Conservation (phyloP, 1,140 invertebrate genomes). For the Micrasema longulum region DNA sequence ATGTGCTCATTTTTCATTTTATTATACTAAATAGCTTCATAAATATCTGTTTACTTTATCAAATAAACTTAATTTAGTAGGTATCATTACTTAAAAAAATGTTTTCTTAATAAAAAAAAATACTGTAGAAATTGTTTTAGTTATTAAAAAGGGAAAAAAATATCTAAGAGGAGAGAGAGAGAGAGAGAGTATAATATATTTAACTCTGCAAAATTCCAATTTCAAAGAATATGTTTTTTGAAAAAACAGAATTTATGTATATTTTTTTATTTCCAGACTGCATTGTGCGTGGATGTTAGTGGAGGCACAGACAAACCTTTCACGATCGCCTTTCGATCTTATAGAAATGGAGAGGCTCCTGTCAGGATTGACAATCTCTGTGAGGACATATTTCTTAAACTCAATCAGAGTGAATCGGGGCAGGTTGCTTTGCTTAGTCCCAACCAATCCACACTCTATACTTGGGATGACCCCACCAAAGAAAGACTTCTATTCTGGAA, state of each 20-base stretch:
- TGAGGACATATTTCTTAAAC: slow-evolving; percentile 83
- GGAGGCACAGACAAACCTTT: slow-evolving; percentile 80
- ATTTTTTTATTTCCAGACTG: slow-evolving; percentile 70
- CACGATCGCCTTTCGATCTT: slow-evolving; percentile 78
- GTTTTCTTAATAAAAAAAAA: too few relatives aligned
- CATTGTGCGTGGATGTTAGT: slow-evolving; percentile 78
- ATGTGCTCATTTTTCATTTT: too few relatives aligned
- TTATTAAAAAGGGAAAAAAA: too few relatives aligned
- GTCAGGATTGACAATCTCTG: slow-evolving; percentile 85
- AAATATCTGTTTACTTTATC: too few relatives aligned
- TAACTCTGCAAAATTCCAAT: too few relatives aligned
- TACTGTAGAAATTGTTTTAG: too few relatives aligned
- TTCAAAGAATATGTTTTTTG: not conserved
- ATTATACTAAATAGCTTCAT: too few relatives aligned
- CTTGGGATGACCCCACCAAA: slow-evolving; percentile 87
- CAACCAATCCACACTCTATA: slow-evolving; percentile 82
- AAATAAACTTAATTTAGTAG: too few relatives aligned
- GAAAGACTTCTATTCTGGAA: slow-evolving; percentile 83
- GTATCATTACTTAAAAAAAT: too few relatives aligned
- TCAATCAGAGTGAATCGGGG: slow-evolving; percentile 79
- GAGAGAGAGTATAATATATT: too few relatives aligned
- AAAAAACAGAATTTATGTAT: too few relatives aligned
- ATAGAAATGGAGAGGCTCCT: slow-evolving; percentile 78
- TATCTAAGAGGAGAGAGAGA: too few relatives aligned
- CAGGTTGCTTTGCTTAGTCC: slow-evolving; percentile 82